Base-by-base conservation (phyloP, 1,140 invertebrate species). In the Episyrphus balteatus region DNA sequence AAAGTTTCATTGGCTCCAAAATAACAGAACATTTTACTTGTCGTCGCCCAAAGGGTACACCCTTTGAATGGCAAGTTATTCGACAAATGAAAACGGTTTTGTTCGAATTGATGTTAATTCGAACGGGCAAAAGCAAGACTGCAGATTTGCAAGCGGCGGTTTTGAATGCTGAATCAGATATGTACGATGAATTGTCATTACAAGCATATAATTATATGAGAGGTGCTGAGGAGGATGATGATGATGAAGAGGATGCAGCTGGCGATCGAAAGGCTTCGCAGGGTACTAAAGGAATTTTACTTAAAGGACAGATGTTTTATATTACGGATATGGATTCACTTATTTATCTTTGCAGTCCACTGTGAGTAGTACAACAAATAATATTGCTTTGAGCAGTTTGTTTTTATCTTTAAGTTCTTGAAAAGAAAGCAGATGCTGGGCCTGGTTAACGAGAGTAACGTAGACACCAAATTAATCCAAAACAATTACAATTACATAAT, bases 291-390 rank as follows among this genome's bases (percentile, higher is more conserved):
- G 81, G 82, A 44, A 80, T 88, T 18, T 61, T 88, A 10, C 66
- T 88, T 0, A 86, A 88, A 56, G 88, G 88, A n/a, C 86, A 91
- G 57, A 89, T 92, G 77, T 80, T 83, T 57, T 82, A 83, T 55
- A 71, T 92, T 1, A 76, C 82, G 38, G 85, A 90, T 51, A 80
- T 87, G 31, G 80, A 85, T 44, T 77, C 79, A 0, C 77, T 91
- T 12, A 81, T 88, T 40, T 93, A 89, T 58, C 71, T 92, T 0
- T 91, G 88, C 59, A 87, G 84, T 59, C 88, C 88, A 10, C 68
- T 92, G 82, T 91, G 70, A 80, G 82, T n/a, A n/a, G n/a, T 77
- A n/a, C n/a, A n/a, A n/a, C n/a, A n/a, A n/a, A n/a, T n/a, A n/a
- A n/a, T n/a, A n/a, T n/a, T n/a, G n/a, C n/a, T n/a, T n/a, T n/a